Base-by-base conservation (phyloP, 1,140 invertebrate genomes). In the Scaptomyza hsui region DNA sequence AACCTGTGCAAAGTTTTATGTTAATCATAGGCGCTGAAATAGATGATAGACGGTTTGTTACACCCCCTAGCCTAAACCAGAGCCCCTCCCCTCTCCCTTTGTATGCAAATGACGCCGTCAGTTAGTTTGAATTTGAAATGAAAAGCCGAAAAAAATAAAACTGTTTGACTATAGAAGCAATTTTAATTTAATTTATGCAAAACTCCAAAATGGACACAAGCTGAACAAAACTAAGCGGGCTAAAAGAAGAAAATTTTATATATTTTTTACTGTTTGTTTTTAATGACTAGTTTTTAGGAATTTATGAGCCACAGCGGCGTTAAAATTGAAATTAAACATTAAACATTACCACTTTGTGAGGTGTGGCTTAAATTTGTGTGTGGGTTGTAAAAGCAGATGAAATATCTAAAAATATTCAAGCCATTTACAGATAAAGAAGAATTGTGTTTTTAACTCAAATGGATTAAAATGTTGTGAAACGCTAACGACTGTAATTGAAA, bases 171-270 rank as follows among this genome's bases (percentile, higher is more conserved):
- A 78, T 60, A 45, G 21, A 37, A 76, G n/a, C 59, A 73, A 48
- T 52, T 72, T 60, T 61, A 83, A 86, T 81, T 64, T 88, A 88
- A 86, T 86, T 86, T 86, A 86, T 86, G 82, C 82, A 72, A 71
- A 85, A 80, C 60, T 80, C 72, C 68, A 62, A 68, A 71, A 69
- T 68, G 68, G 48, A 4, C 78, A 72, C 68, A 63, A 62, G 60
- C 72, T 62, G 56, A 67, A 42, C 73, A 73, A 65, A 78, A 63
- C 79, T 41, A 29, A 70, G 52, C 63, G 52, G 63, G 55, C 78
- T 15, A 13, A 57, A 49, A 15, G 13, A 48, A 32, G 39, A 19
- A 18, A 4, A 35, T 76, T 74, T 78, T 76, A 74, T n/a, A n/a
- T n/a, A n/a, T n/a, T n/a, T n/a, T n/a, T n/a, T n/a, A n/a, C n/a